Percentiles rank a stretch among this genome's conserved stretches.
phyloP scores from a whole-genome alignment of 2,797 vertebrate species.

The Crenichthys baileyi region DNA sequence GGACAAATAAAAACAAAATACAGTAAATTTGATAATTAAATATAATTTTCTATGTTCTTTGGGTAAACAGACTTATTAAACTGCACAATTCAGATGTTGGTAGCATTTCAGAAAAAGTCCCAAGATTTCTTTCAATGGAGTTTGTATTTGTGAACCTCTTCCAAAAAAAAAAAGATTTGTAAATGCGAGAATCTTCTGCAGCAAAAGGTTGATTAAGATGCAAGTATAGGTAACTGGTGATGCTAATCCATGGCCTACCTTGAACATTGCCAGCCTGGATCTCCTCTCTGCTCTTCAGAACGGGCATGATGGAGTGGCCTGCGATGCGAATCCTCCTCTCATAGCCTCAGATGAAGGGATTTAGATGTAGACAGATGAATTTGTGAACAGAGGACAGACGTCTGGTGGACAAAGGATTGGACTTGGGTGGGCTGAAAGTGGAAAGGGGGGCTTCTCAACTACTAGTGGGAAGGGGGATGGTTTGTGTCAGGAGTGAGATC shows the following conservation, averaged over 20 bases:
- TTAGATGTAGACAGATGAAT: slow-evolving; percentile 76
- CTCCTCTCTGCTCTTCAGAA: slow-evolving; percentile 84
- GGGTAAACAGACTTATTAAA: background rate
- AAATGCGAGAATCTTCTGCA: background rate
- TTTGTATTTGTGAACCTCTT: background rate
- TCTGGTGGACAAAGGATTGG: slow-evolving; percentile 14
- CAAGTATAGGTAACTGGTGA: background rate
- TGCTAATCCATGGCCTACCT: slow-evolving; percentile 73
- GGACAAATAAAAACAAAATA: background rate
- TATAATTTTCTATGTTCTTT: background rate
- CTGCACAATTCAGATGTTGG: background rate
- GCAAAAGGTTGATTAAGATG: background rate
- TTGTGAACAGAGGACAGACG: slow-evolving; percentile 58
- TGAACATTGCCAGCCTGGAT: slow-evolving; percentile 87
- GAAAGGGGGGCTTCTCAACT: slow-evolving; percentile 9
- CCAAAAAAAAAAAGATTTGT: background rate
- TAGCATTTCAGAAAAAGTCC: background rate
- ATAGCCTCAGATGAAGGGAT: slow-evolving; percentile 85
- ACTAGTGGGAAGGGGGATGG: background rate
- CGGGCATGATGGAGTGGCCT: slow-evolving; percentile 87
- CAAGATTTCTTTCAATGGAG: background rate
- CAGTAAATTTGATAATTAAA: background rate
- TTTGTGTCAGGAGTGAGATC: slow-evolving; percentile 18
- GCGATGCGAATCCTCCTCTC: slow-evolving; percentile 83
- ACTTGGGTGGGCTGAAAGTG: slow-evolving; percentile 24